Evolutionary conservation across 2,888 invertebrate species (phyloP).

Genomic region (Drosophila robusta): DNA sequence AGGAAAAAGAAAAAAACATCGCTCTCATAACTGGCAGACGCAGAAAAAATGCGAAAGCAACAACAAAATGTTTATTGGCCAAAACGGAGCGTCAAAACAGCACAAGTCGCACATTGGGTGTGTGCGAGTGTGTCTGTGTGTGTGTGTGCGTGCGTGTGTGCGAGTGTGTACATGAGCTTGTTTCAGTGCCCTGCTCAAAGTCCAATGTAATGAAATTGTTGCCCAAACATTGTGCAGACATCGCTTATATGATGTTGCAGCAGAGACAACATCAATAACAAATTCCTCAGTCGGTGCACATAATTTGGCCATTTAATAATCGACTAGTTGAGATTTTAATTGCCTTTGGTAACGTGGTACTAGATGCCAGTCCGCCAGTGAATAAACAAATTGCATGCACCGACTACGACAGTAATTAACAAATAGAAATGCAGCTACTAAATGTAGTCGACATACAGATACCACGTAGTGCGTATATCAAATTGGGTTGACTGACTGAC

Average conservation of each 20-base stretch:
- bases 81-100: constrained; percentile 41
- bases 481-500: background rate
- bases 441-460: background rate
- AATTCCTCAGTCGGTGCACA: constrained; percentile 60
- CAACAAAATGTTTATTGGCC: constrained; percentile 67
- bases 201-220: constrained; percentile 52
- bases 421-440: constrained; percentile 19
- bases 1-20: constrained; percentile 15
- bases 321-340: constrained; percentile 59
- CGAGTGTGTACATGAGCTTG: background rate
- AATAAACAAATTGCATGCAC: constrained; percentile 42
- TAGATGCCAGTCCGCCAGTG: constrained; percentile 6
- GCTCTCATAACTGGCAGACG: constrained; percentile 65
- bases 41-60: constrained; percentile 32
- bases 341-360: constrained; percentile 37
- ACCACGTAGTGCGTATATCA: background rate
- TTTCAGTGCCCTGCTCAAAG: constrained; percentile 14
- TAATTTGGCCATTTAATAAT: constrained; percentile 65
- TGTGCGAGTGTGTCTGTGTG: background rate
- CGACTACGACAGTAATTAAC: constrained; percentile 32
- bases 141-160: constrained; percentile 3
- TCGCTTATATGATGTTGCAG: constrained; percentile 13
- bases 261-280: constrained; percentile 46
- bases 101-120: constrained; percentile 15
- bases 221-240: constrained; percentile 39